Base-by-base conservation (phyloP, 1,140 invertebrate species). In the Zaprionus gabonicus region DNA sequence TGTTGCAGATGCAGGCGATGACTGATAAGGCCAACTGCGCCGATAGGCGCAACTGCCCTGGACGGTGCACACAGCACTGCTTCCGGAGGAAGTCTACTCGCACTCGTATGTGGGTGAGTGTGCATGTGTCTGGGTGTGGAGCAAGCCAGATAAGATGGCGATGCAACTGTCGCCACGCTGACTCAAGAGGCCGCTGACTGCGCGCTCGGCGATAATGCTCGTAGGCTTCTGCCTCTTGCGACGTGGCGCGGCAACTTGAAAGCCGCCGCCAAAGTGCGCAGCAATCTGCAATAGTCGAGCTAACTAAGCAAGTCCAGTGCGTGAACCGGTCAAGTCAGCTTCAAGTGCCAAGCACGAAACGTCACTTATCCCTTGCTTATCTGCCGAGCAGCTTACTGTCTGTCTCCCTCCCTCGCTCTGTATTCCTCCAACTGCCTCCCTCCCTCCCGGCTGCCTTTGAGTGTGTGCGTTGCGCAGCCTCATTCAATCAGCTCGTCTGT, bases 301-400 rank as follows among this genome's bases (percentile, higher is more conserved):
- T 69, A 74, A 74, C 75, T 73, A 46, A 23, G 46, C 44, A 20
- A 49, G 41, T 46, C 41, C 34, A 57, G 20, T 10, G 20, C 53
- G 31, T 23, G 28, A 12, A 12, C 38, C 13, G 31, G 7, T 51
- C n/a, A 46, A 53, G 38, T 60, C 62, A n/a, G 23, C 46, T 51
- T 34, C 65, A 62, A 64, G 82, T 86, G 70, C 83, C 84, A 80
- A 72, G 83, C 84, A 86, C 83, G 34, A 70, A 58, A 58, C 70
- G 73, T 78, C 74, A 71, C 80, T 82, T 9, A 20, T 46, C 41
- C n/a, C 82, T 87, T 66, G 5, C 76, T 87, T 83, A 83, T 86
- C 82, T 38, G 36, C 36, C 36, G 13, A 60, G 66, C 41, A 41
- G 41, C 17, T 34, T 34, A 34, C 9, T 34, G 31, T 34, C 31